Evolutionary conservation across 2,888 invertebrate genomes (phyloP), one percentile per base, ranked within the genome.

Genomic region (Andrena hattorfiana): DNA sequence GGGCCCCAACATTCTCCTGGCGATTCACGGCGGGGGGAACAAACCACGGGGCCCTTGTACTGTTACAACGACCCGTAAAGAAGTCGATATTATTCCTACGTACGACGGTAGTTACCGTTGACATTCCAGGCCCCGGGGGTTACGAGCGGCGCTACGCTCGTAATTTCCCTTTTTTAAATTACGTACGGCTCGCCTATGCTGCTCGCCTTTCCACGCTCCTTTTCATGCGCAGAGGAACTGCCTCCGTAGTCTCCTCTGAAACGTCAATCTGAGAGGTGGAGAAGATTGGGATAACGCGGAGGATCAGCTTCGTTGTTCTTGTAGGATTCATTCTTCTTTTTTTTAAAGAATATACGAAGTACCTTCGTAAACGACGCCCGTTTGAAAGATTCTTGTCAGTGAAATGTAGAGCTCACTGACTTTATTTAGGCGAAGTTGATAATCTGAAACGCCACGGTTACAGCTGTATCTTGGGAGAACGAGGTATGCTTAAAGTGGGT

Each of bases 61-160:
- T 85, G 78, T 84, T 86, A 88, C 76, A 69, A 70, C 77, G 77
- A 86, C 72, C 66, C 81, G 77, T 86, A 86, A 87, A 88, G 88
- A 85, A 83, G 66, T 81, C 85, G 87, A 79, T 89, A 89, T 87
- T 87, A 89, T 89, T 87, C 81, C 81, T 85, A 82, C 64, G 75
- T 86, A 84, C 76, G 85, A 85, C 82, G 74, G 77, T 83, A 89
- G 82, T 88, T 84, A 80, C 69, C 81, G 82, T 87, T 88, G 84
- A 88, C 89, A 88, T 88, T 88, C 87, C 77, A 54, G 56, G 76
- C 77, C 56, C 66, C 64, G 72, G 69, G 83, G 81, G 67, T 82
- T 76, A 83, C 78, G 77, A 64, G 60, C 69, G 84, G 77, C 81
- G 77, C 71, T 79, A 82, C 30, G 67, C 77, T 66, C 71, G 68